These are phyloP conservation scores for Archips xylosteana DNA, from an alignment of 2,888 invertebrate species.

Conservation along the genomic window DNA sequence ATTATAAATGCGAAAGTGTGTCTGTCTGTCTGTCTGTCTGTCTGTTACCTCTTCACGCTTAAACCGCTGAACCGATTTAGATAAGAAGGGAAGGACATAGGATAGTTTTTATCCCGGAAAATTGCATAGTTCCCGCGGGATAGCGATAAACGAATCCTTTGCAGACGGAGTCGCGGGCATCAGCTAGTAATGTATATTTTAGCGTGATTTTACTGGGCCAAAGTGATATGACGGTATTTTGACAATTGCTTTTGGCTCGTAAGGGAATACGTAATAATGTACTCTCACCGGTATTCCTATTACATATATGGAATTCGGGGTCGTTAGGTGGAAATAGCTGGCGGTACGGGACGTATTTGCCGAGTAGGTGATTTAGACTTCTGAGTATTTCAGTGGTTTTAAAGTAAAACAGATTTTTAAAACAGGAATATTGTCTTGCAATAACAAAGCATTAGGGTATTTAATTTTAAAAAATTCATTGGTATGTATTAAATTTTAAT, in stretches of 20 bases:
- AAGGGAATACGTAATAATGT: conserved; percentile 22
- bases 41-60: no score
- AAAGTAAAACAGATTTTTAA: neutral
- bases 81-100: no score
- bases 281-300: conserved; percentile 14
- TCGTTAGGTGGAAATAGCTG: conserved; percentile 11
- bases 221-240: conserved; percentile 11
- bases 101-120: no score
- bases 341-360: neutral
- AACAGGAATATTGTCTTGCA: neutral
- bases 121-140: no score
- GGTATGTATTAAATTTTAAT: neutral
- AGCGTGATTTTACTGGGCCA: neutral
- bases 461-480: neutral
- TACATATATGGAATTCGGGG: conserved; percentile 20
- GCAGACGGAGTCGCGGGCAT: no score
- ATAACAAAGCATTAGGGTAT: neutral
- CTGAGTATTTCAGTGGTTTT: no score
- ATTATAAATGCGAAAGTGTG: no score
- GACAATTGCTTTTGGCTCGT: conserved; percentile 16
- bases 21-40: no score
- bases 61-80: no score
- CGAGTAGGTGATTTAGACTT: neutral
- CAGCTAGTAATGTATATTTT: no score
- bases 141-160: no score